Evolutionary conservation across 2,113 vertebrate genomes (phyloP).

Genomic region (Myotis davidii): DNA sequence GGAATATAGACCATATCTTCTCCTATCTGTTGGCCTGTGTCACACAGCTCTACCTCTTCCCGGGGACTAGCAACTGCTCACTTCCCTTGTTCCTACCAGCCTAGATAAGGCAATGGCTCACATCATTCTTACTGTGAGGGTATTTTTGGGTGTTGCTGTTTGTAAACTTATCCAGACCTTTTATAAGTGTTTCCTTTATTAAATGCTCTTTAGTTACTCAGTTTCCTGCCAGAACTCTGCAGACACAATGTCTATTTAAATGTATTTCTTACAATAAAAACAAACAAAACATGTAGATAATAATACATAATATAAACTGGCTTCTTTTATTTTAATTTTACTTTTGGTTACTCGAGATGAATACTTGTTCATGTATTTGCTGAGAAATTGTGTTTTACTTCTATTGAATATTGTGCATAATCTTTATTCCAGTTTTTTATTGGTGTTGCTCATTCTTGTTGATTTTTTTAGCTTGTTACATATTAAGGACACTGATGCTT

Average conservation of each 20-base stretch:
- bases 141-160: background rate
- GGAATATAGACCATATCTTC: background rate
- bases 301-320: background rate
- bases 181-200: background rate
- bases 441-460: background rate
- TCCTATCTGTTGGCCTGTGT: background rate
- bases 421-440: background rate
- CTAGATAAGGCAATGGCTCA: background rate
- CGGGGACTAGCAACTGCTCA: background rate
- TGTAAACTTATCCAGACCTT: background rate
- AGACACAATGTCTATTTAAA: background rate
- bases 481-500: background rate
- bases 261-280: background rate
- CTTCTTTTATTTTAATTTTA: background rate
- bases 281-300: background rate
- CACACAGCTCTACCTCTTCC: background rate
- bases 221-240: background rate
- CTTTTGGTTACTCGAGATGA: background rate
- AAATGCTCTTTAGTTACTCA: background rate
- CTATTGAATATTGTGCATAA: background rate
- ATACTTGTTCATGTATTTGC: background rate
- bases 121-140: accelerated
- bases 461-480: background rate
- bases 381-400: background rate
- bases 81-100: background rate